Percentiles rank a stretch among this genome's conserved stretches.
Conservation (phyloP, 2,797 vertebrate genomes). For the Centroberyx gerrardi region DNA sequence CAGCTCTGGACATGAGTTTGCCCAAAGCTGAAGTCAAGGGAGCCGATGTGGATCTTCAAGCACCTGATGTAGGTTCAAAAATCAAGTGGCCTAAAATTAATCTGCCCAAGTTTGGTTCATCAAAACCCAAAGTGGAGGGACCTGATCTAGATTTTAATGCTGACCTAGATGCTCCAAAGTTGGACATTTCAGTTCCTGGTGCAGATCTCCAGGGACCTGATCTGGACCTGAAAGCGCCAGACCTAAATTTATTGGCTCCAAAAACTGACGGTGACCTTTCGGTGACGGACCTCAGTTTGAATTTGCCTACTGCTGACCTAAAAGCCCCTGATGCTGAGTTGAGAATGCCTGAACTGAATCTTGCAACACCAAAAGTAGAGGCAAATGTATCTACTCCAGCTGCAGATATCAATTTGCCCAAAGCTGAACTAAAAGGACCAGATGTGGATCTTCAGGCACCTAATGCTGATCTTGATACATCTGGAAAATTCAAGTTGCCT, state of each 20-base stretch:
- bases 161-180: no score
- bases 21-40: no score
- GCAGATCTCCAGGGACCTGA: slow-evolving; percentile 33
- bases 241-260: slow-evolving; percentile 65
- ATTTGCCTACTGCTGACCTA: no score
- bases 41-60: slow-evolving; percentile 19
- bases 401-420: no score
- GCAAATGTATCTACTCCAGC: no score
- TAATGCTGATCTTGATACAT: slow-evolving; percentile 20
- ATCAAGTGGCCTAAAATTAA: slow-evolving; percentile 3
- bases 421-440: neutral
- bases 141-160: slow-evolving; percentile 41
- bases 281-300: no score
- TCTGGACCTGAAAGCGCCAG: slow-evolving; percentile 30
- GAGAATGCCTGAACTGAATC: no score
- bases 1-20: no score
- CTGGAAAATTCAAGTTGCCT: neutral
- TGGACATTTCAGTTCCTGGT: neutral
- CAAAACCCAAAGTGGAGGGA: slow-evolving; percentile 29
- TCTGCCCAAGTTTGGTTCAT: neutral
- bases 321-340: no score
- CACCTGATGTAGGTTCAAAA: slow-evolving; percentile 21
- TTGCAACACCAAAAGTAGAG: no score
- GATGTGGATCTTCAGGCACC: slow-evolving; percentile 18
- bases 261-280: slow-evolving; percentile 36